Evolutionary conservation across 37 sponge, comb jelly and placozoan genomes (phyloP), one percentile per base, ranked within the genome.

Genomic region (Amphimedon queenslandica): DNA sequence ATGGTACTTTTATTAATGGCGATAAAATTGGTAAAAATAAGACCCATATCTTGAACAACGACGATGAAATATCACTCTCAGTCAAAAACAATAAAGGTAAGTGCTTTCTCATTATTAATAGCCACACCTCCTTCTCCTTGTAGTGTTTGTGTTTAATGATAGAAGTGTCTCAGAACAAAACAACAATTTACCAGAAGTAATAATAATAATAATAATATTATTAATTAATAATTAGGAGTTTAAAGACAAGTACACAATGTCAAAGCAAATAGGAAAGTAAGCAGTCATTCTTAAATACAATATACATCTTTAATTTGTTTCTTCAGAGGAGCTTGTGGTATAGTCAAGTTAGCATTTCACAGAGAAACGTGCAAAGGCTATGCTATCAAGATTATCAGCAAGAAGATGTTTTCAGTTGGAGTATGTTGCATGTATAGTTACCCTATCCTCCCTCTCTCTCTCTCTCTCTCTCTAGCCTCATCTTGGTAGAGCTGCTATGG

Each of bases 1-100:
- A 95, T 88, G 96, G 96, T 27, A 92, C 96, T 30, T 95, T 95
- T 70, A 60, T 95, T 28, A 88, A 91, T 63, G 94, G 94, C 71
- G 93, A 90, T n/a, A 87, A 84, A 55, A 71, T 95, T 25, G n/a
- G 95, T 39, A 86, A 84, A 61, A 87, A 90, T 56, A 91, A 91
- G 67, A 87, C 71, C 28, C 74, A 38, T 33, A 82, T 88, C 40
- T 36, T 95, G 35, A 92, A 79, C 41, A 88, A 77, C 65, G 72
- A 84, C 57, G 93, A 88, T 75, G 93, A 86, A 30, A 82, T 95
- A 39, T 35, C 93, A 28, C 75, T 95, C 10, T 57, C 93, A 16
- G 53, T 85, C 41, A 79, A 74, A 56, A 88, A 88, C 63, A 92
- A 92, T 70, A 95, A 88, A 79, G 86, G 93, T 88, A n/a, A n/a